phyloP scores from a whole-genome alignment of 2,797 vertebrate genomes.

The Sebastolobus altivelis region DNA sequence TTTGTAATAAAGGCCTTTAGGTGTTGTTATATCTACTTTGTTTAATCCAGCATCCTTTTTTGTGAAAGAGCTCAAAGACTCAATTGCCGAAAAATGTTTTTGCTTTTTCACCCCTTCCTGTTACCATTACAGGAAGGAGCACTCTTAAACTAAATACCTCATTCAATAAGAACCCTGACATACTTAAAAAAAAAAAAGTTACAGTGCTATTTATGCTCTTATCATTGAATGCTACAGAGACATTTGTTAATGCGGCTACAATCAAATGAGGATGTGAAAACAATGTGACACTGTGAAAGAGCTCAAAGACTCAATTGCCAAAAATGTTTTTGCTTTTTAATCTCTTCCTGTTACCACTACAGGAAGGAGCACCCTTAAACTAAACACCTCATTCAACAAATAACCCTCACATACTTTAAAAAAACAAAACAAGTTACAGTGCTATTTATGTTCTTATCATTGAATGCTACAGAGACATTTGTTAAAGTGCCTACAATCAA shows the following conservation, averaged over 20 bases:
- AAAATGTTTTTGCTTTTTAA: neutral
- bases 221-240: neutral
- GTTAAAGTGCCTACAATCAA: neutral
- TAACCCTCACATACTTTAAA: neutral
- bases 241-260: neutral
- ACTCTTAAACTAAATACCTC: neutral
- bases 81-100: neutral
- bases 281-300: neutral
- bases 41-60: neutral
- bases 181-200: neutral
- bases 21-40: neutral
- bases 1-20: neutral
- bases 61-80: neutral
- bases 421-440: neutral
- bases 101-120: neutral
- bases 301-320: neutral
- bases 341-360: neutral
- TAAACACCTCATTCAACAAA: neutral
- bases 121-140: neutral
- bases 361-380: neutral
- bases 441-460: neutral
- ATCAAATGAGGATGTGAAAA: neutral
- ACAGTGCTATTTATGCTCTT: neutral
- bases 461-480: neutral
- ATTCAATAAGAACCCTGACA: neutral